Evolutionary conservation across 2,888 invertebrate species (phyloP).

Genomic region (Junonia oenone): DNA sequence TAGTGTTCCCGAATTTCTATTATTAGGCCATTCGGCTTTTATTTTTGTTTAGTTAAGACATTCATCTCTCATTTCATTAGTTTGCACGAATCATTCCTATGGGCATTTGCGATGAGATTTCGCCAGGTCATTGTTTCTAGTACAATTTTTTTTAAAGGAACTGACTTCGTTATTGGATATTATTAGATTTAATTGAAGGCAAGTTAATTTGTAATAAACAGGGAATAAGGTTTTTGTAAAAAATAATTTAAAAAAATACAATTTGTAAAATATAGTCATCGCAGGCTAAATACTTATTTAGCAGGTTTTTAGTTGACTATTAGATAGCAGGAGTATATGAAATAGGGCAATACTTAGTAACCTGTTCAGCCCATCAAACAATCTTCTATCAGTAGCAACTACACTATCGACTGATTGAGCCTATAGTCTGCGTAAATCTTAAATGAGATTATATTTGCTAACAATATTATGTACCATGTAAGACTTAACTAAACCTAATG

Average conservation of each 20-base stretch:
- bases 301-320: too few relatives aligned
- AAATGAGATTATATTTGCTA: neutral
- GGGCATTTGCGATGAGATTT: constrained; percentile 51
- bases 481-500: too few relatives aligned
- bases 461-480: neutral
- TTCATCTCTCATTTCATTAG: constrained; percentile 71
- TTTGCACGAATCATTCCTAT: constrained; percentile 83
- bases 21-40: constrained; percentile 19
- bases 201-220: neutral
- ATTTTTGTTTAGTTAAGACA: constrained; percentile 31
- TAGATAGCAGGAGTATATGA: too few relatives aligned
- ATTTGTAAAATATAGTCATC: too few relatives aligned
- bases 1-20: constrained; percentile 14
- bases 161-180: neutral
- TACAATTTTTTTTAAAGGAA: neutral
- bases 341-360: too few relatives aligned
- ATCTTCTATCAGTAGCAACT: too few relatives aligned
- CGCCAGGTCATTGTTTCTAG: constrained; percentile 16
- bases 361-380: too few relatives aligned
- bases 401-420: too few relatives aligned
- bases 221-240: neutral
- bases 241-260: neutral
- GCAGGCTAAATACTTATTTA: too few relatives aligned
- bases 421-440: too few relatives aligned
- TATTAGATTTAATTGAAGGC: neutral